Evolutionary conservation across 2,113 vertebrate genomes (phyloP), one percentile per base, ranked within the genome.

Genomic region (Empidonax traillii): DNA sequence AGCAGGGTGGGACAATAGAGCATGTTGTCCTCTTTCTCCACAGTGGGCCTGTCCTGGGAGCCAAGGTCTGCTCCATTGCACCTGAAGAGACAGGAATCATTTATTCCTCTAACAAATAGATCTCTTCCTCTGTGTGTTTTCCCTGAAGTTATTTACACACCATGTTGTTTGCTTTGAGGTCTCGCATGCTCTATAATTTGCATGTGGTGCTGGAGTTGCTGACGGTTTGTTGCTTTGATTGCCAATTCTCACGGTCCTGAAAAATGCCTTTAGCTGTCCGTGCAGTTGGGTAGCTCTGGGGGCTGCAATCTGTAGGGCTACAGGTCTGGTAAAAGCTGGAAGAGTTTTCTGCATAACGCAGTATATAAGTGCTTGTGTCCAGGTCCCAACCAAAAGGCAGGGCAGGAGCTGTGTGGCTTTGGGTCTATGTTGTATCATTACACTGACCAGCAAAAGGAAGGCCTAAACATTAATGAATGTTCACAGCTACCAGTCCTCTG

Each of bases 61-160:
- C 39, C 0, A 0, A 53, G 44, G 24, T 35, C 14, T 58, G 52
- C 47, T 84, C 41, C 22, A 0, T 13, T 88, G 63, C 75, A 61
- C 72, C 86, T 86, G 62, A 86, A 25, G 52, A 78, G 56, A 35
- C 76, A 67, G 30, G 37, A 81, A 69, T 75, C 3, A 23, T 59
- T 74, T 84, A 35, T 52, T 95, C 47, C 28, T 78, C n/a, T 74
- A 41, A 71, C 61, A 77, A 65, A 67, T 21, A 95, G 41, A 46
- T 61, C n/a, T 84, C 56, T 94, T 86, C 73, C 73, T 56, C 18
- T 17, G 23, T 63, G 47, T 78, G 84, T 84, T 94, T 90, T 72
- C 79, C 88, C 90, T 87, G 72, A 67, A 95, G 82, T 90, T 94
- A 55, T 68, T 95, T 92, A 55, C 63, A 77, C 79, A 12, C 4